Evolutionary conservation across 2,888 invertebrate species (phyloP).

Genomic region (Drosophila nr. medialis): DNA sequence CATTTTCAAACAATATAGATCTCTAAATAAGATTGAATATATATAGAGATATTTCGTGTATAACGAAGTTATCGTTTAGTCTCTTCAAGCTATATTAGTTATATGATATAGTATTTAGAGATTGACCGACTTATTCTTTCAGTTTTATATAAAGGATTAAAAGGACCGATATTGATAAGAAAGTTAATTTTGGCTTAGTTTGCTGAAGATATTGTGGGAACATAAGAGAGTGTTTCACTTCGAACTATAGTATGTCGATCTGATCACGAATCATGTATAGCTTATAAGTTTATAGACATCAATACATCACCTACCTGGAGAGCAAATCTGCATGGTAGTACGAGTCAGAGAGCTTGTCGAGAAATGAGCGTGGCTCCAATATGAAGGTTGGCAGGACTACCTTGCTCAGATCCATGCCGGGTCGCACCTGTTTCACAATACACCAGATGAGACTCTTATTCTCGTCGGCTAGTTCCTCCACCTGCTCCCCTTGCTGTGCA

Average conservation of each 20-base stretch:
- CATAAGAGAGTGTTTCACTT: not conserved
- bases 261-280: not conserved
- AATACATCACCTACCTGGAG: slow-evolving; percentile 87
- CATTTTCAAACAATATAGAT: not conserved
- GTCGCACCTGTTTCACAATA: slow-evolving; percentile 96
- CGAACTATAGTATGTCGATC: not conserved
- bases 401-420: slow-evolving; percentile 95
- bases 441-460: slow-evolving; percentile 98
- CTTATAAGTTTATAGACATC: not conserved
- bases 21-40: not conserved
- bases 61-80: not conserved
- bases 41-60: not conserved
- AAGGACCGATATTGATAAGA: not conserved
- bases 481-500: slow-evolving; percentile 90
- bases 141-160: not conserved
- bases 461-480: slow-evolving; percentile 96
- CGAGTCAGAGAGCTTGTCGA: slow-evolving; percentile 96
- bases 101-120: not conserved
- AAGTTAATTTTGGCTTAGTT: not conserved
- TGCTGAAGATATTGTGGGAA: not conserved
- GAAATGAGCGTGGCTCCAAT: slow-evolving; percentile 95
- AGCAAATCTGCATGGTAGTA: slow-evolving; percentile 97
- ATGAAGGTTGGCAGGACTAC: slow-evolving; percentile 97
- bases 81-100: not conserved
- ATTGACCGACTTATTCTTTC: not conserved